Evolutionary conservation across 2,797 vertebrate species (phyloP).

Genomic region (Enteromius trimaculatus): DNA sequence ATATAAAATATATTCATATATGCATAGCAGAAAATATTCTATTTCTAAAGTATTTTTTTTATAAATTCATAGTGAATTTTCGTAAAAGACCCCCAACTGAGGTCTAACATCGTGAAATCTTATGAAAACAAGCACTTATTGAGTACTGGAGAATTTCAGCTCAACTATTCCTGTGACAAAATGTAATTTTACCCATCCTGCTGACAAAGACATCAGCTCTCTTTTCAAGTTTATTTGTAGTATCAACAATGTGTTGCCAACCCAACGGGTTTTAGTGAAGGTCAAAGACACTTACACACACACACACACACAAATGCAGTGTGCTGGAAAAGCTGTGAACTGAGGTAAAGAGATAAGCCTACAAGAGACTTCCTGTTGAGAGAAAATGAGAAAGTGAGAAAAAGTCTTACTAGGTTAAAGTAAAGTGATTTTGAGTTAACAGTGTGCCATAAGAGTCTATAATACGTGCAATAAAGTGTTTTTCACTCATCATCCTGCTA

Average conservation of each 20-base stretch:
- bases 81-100: background rate
- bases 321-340: constrained; percentile 60
- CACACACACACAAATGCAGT: constrained; percentile 43
- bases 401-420: background rate
- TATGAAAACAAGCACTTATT: constrained; percentile 13
- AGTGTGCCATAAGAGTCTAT: background rate
- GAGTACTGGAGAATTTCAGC: background rate
- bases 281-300: constrained; percentile 51
- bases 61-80: background rate
- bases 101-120: background rate
- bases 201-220: constrained; percentile 27
- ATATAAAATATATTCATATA: too few relatives aligned
- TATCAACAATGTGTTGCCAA: constrained; percentile 37
- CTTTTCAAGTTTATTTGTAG: constrained; percentile 24
- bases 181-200: constrained; percentile 24
- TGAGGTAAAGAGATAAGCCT: constrained; percentile 68
- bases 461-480: background rate
- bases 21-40: too few relatives aligned
- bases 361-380: constrained; percentile 51
- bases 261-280: constrained; percentile 38
- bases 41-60: too few relatives aligned
- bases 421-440: background rate
- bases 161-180: background rate
- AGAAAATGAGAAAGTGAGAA: constrained; percentile 3
- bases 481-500: background rate